These are phyloP conservation scores for Chlorodrepanis virens DNA, from an alignment of 2,113 vertebrate genomes.

Conservation along the genomic window DNA sequence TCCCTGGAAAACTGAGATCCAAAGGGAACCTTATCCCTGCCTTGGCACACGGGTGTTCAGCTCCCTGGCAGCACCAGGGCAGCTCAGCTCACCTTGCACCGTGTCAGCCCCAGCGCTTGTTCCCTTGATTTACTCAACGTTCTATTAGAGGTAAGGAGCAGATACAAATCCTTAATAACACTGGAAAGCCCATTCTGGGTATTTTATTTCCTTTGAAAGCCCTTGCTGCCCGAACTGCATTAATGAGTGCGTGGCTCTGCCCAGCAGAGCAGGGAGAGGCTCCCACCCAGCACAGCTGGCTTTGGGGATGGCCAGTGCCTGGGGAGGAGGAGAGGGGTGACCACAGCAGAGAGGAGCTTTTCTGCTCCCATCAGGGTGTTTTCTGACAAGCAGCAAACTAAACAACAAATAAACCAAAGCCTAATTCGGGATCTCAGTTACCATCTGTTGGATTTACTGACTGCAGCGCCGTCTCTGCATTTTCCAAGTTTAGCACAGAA, in stretches of 20 bases:
- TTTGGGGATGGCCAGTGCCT: accelerated
- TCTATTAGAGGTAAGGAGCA: neutral
- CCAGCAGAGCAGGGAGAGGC: neutral
- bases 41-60: accelerated
- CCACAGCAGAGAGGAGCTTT: neutral
- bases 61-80: neutral
- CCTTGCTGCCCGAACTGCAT: neutral
- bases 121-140: neutral
- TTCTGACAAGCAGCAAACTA: neutral
- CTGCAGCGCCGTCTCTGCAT: neutral
- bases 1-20: neutral
- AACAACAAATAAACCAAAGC: neutral
- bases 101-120: neutral
- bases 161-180: constrained; percentile 28
- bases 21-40: neutral
- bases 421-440: neutral
- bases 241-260: neutral
- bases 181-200: neutral
- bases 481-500: neutral
- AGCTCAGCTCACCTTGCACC: neutral
- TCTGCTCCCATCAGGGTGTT: neutral
- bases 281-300: neutral
- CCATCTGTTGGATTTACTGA: neutral
- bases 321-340: neutral
- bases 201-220: neutral